Percentiles rank a stretch among this genome's conserved stretches.
These are phyloP conservation scores for Melanargia galathea DNA, from an alignment of 2,888 invertebrate species.

Conservation along the genomic window DNA sequence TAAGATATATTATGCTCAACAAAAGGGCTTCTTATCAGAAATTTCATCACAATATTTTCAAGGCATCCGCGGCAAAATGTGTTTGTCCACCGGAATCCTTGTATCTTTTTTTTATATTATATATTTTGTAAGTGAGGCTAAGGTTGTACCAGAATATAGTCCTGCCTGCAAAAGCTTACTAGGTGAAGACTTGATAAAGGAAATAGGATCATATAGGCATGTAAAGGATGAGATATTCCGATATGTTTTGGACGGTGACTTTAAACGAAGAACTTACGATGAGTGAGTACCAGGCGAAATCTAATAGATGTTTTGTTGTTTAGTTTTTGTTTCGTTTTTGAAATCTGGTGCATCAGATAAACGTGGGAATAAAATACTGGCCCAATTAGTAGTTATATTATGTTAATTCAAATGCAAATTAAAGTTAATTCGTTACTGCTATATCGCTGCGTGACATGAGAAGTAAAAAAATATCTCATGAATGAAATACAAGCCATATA, in stretches of 20 bases:
- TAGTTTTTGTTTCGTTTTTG: not conserved
- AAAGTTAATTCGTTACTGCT: no score
- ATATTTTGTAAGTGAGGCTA: conserved; percentile 54
- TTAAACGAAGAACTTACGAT: conserved; percentile 81
- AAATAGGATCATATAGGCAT: conserved; percentile 82
- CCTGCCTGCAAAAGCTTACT: conserved; percentile 64
- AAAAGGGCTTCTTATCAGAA: conserved; percentile 50
- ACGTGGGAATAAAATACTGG: not conserved
- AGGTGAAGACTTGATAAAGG: conserved; percentile 72
- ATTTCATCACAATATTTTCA: conserved; percentile 50
- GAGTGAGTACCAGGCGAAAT: conserved; percentile 60
- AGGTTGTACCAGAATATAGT: conserved; percentile 51
- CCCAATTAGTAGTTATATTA: not conserved
- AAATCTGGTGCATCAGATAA: not conserved
- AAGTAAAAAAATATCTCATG: no score
- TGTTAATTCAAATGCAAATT: no score
- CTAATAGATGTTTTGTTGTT: not conserved
- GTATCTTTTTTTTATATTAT: conserved; percentile 51
- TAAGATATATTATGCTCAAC: conserved; percentile 51
- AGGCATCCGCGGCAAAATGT: conserved; percentile 53
- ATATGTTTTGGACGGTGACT: conserved; percentile 76
- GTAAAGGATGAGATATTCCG: conserved; percentile 77
- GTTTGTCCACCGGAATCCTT: conserved; percentile 47
- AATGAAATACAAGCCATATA: no score
- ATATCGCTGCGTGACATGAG: no score